phyloP scores from a whole-genome alignment of 2,113 vertebrate genomes.

The Paratilapia polleni region DNA sequence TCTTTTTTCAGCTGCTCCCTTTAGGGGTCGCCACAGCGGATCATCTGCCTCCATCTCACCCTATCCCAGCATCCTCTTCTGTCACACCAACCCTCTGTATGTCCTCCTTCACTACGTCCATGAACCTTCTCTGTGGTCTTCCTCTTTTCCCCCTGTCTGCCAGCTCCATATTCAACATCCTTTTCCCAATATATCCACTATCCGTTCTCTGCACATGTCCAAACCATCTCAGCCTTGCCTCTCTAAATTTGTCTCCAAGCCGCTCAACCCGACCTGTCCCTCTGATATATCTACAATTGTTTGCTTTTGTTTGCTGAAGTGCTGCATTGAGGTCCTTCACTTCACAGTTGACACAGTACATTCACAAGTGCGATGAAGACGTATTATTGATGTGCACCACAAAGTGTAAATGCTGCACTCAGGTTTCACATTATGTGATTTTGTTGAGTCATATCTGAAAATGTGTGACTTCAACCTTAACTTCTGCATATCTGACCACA shows the following conservation, averaged over 20 bases:
- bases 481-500: accelerated
- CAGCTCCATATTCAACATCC: neutral
- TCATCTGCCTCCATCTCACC: neutral
- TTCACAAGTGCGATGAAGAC: neutral
- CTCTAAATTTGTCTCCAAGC: too few species aligned
- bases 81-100: neutral
- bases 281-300: too few species aligned
- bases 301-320: neutral
- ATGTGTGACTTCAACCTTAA: neutral
- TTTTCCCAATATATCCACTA: neutral
- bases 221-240: too few species aligned
- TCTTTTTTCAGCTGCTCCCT: neutral
- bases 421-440: neutral
- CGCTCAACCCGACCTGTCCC: too few species aligned
- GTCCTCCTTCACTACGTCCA: neutral
- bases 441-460: neutral
- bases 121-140: neutral
- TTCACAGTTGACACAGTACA: neutral
- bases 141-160: neutral
- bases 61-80: neutral
- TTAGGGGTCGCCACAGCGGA: neutral
- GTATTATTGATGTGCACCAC: too few species aligned
- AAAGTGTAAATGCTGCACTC: neutral
- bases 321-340: neutral
- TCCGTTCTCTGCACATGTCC: neutral